Evolutionary conservation across 2,888 invertebrate species (phyloP).

Genomic region (Adineta ricciae): DNA sequence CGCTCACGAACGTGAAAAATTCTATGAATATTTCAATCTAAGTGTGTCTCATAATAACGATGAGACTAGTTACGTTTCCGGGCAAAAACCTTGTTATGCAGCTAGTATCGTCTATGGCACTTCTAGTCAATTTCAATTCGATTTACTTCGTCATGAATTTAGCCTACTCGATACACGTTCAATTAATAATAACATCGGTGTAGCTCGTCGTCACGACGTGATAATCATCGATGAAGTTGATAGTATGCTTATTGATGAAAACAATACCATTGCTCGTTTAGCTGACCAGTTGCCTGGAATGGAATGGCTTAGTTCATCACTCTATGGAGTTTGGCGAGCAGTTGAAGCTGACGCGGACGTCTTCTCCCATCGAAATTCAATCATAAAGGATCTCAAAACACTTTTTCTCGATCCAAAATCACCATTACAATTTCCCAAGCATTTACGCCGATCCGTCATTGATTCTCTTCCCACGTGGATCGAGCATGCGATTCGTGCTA

Average conservation of each 20-base stretch:
- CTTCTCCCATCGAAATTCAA: not conserved
- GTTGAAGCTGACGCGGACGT: not conserved
- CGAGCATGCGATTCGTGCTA: conserved; percentile 35
- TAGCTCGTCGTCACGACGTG: not conserved
- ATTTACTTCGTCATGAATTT: conserved; percentile 30
- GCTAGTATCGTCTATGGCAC: conserved; percentile 32
- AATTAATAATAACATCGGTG: too few species aligned
- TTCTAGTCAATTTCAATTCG: conserved; percentile 24
- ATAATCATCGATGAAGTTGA: conserved; percentile 33
- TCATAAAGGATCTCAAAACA: not conserved
- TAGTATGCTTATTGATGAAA: conserved; percentile 27
- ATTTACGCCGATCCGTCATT: not conserved
- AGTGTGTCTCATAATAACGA: not conserved
- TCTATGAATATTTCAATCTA: not conserved
- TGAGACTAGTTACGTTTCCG: not conserved
- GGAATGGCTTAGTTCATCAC: conserved; percentile 27
- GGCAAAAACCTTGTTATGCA: conserved; percentile 23
- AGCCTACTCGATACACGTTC: not conserved
- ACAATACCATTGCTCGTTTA: conserved; percentile 25
- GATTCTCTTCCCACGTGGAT: conserved; percentile 33
- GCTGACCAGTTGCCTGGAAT: conserved; percentile 22
- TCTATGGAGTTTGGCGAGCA: conserved; percentile 19
- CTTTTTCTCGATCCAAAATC: not conserved
- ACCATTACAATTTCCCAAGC: not conserved
- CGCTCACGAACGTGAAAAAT: not conserved